Conservation (phyloP, 2,797 vertebrate species). For the Carduelis carduelis region DNA sequence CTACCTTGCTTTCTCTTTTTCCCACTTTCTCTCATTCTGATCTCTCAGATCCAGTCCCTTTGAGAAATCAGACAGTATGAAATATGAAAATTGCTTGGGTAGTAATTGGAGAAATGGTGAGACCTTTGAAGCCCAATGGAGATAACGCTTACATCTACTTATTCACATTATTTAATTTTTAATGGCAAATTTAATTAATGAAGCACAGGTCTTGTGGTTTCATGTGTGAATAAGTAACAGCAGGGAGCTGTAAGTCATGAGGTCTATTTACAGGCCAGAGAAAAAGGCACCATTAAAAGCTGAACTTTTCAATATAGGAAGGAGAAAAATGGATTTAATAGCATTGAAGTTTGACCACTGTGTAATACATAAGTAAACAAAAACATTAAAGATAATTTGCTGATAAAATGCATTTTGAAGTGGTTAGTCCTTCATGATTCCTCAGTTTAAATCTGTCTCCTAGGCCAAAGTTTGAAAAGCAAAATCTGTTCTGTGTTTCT, state of each 20-base stretch:
- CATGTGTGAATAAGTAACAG: constrained; percentile 56
- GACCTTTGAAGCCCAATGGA: constrained; percentile 75
- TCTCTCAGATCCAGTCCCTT: constrained; percentile 70
- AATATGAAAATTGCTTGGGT: constrained; percentile 83
- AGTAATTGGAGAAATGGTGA: constrained; percentile 78
- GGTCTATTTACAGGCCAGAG: constrained; percentile 45
- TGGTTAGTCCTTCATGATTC: neutral
- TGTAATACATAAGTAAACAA: constrained; percentile 20
- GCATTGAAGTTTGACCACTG: constrained; percentile 16
- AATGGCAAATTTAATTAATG: constrained; percentile 83
- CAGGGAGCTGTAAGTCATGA: constrained; percentile 33
- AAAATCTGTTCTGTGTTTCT: neutral
- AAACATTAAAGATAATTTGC: constrained; percentile 8
- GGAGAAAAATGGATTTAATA: constrained; percentile 26
- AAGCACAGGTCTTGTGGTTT: constrained; percentile 71
- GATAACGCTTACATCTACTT: constrained; percentile 81
- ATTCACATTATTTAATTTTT: constrained; percentile 86
- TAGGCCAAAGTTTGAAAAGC: constrained; percentile 38
- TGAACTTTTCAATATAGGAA: constrained; percentile 24
- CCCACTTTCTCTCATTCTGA: constrained; percentile 66
- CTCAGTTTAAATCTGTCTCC: neutral
- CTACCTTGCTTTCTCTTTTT: constrained; percentile 28
- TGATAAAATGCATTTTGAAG: constrained; percentile 25
- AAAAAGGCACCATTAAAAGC: constrained; percentile 33
- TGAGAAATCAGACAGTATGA: constrained; percentile 80